Evolutionary conservation across 2,113 vertebrate species (phyloP).

Genomic region (Eulacestoma nigropectus): DNA sequence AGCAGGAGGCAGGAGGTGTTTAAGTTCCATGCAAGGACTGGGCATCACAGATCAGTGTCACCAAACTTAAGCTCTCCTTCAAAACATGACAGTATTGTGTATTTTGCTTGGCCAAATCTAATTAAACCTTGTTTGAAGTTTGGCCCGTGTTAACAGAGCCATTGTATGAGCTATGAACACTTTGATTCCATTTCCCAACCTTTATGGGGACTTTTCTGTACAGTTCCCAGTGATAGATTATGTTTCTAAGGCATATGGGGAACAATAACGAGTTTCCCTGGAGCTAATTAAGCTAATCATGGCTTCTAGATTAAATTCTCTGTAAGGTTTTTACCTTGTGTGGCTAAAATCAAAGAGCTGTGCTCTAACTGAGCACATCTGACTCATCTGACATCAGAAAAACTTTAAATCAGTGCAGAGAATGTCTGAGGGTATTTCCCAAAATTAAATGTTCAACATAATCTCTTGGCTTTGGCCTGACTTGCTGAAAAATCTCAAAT

Average conservation of each 20-base stretch:
- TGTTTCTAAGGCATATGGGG: conserved; percentile 5
- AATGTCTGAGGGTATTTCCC: background rate
- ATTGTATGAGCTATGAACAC: background rate
- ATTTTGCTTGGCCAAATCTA: background rate
- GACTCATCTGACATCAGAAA: background rate
- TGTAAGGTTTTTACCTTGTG: background rate
- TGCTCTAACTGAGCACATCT: background rate
- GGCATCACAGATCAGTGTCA: fast-evolving
- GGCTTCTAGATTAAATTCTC: background rate
- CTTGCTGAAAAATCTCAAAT: background rate
- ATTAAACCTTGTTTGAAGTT: background rate
- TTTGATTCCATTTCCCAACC: conserved; percentile 8
- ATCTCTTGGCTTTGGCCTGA: background rate
- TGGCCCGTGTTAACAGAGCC: background rate
- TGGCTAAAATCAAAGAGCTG: background rate
- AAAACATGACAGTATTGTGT: background rate
- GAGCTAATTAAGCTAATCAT: conserved; percentile 47
- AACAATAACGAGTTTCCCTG: conserved; percentile 24
- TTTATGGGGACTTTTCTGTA: conserved; percentile 1
- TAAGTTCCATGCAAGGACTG: background rate
- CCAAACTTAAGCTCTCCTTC: background rate
- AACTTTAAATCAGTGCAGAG: background rate
- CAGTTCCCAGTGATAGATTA: background rate
- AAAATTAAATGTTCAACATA: background rate
- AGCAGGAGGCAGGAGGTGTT: background rate